A percentile compares a stretch with the other conserved stretches of the same genome.
phyloP scores from a whole-genome alignment of 2,888 invertebrate species.

The Drosophila histrio region DNA sequence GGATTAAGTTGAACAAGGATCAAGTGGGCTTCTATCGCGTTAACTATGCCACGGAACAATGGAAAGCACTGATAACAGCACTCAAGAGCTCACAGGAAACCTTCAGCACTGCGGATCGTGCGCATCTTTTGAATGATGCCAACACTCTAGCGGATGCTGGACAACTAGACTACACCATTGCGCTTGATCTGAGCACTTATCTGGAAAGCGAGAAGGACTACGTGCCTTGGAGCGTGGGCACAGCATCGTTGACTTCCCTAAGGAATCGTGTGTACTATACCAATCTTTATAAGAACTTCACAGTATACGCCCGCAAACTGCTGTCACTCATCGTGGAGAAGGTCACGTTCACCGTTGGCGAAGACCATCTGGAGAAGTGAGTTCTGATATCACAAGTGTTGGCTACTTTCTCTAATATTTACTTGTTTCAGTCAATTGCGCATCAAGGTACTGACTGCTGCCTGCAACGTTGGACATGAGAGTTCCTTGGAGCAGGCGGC shows the following conservation, averaged over 20 bases:
- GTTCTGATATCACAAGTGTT: neutral
- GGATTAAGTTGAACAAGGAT: constrained; percentile 93
- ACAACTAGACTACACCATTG: constrained; percentile 87
- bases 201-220: constrained; percentile 88
- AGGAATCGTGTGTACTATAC: constrained; percentile 86
- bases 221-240: constrained; percentile 91
- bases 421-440: constrained; percentile 87
- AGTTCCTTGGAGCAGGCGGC: constrained; percentile 87
- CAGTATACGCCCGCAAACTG: constrained; percentile 87
- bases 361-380: constrained; percentile 84
- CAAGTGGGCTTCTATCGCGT: constrained; percentile 95
- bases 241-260: constrained; percentile 85
- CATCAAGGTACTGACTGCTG: constrained; percentile 87
- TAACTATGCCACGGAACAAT: constrained; percentile 89
- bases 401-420: neutral
- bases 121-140: constrained; percentile 92
- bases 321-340: constrained; percentile 86
- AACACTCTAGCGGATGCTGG: constrained; percentile 91
- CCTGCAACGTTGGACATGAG: constrained; percentile 87
- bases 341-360: constrained; percentile 87
- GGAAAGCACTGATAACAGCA: constrained; percentile 85
- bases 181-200: constrained; percentile 89
- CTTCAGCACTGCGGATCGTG: constrained; percentile 89
- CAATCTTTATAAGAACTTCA: constrained; percentile 84
- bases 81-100: constrained; percentile 74